Evolutionary conservation across 1,140 invertebrate species (phyloP), one percentile per base, ranked within the genome.

Genomic region (Drosophila kanapiae): DNA sequence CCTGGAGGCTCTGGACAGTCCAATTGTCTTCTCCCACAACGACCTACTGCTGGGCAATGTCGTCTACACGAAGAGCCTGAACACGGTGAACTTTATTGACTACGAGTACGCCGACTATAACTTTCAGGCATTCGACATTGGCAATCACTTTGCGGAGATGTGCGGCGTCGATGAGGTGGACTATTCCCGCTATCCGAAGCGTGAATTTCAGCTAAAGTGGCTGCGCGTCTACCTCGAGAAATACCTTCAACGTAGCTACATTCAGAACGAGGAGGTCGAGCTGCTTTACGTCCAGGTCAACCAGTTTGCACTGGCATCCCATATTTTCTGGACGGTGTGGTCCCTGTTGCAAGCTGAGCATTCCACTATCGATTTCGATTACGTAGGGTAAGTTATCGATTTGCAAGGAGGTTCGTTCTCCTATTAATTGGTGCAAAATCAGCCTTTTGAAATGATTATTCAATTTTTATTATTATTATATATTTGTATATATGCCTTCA

Each of bases 71-170:
- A 93, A 96, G 88, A 94, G 95, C 65, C 94, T 95, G 84, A 94
- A 95, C 79, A 94, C 94, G 77, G 95, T 99, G 5, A 96, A 95
- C 23, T 99, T 99, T 92, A 99, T 99, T 84, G 99, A 99, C 93
- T 99, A 98, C 93, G 99, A 99, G 93, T 99, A 99, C 94, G 97
- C 97, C 8, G 96, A 95, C 67, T 96, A 96, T 82, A 99, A 99
- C 94, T 99, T 97, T 94, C 97, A 98, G 93, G 96, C 98, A 2
- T 99, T 95, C 93, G 99, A 99, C 94, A 98, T 99, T 93, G 99
- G 96, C 14, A 99, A 99, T 94, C 98, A 99, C 94, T 99, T 99
- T 94, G 96, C 96, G 86, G 99, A 99, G 95, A 99, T 98, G 95
- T 97, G 97, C 85, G 98, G 98, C 97, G 93, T 97, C 37, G 95